Conservation (phyloP, 2,888 invertebrate genomes). For the Drosophila cognata region DNA sequence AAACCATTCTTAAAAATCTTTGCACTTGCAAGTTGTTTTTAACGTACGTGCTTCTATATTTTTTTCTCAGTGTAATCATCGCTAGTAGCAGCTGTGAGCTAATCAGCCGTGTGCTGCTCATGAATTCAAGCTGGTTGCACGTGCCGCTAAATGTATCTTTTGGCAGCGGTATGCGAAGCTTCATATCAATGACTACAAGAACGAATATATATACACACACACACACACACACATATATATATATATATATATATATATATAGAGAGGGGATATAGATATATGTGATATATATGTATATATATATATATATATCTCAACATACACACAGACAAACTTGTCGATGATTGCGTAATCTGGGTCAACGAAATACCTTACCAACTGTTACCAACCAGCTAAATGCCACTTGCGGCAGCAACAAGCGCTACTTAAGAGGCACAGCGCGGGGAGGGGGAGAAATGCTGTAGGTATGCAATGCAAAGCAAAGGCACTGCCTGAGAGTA, state of each 20-base stretch:
- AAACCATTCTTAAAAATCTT: not conserved
- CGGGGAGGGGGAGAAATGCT: not conserved
- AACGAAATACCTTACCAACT: constrained; percentile 56
- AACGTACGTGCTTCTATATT: constrained; percentile 4
- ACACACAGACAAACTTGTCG: constrained; percentile 12
- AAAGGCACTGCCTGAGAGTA: constrained; percentile 27
- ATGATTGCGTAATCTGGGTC: constrained; percentile 76
- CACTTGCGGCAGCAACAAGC: constrained; percentile 50
- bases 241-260: not conserved
- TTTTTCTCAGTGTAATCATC: constrained; percentile 24
- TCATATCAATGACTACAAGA: constrained; percentile 20
- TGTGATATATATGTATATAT: not conserved
- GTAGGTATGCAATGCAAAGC: constrained; percentile 32
- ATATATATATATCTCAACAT: not conserved
- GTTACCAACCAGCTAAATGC: constrained; percentile 29
- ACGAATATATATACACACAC: not conserved
- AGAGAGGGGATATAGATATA: no score
- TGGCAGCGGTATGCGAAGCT: constrained; percentile 31
- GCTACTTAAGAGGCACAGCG: not conserved
- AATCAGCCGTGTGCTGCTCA: constrained; percentile 33
- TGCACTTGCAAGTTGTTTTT: not conserved
- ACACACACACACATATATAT: not conserved
- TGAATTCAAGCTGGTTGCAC: constrained; percentile 44
- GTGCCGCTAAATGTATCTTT: constrained; percentile 37
- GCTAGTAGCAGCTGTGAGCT: constrained; percentile 38